Conservation (phyloP, 2,113 vertebrate species). For the Malaclemys terrapin region DNA sequence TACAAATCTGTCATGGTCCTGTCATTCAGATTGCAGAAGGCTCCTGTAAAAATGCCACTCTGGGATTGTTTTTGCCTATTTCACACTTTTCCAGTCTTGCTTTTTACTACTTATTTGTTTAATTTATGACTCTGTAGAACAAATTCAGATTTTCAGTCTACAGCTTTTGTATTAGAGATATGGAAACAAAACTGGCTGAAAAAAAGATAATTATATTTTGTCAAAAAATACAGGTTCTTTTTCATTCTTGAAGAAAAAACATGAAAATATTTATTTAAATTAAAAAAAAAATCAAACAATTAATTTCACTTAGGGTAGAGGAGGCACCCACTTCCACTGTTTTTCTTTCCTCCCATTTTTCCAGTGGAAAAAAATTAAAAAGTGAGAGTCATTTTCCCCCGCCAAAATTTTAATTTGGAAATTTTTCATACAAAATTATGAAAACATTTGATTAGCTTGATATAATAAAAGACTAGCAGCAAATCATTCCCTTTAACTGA, state of each 20-base stretch:
- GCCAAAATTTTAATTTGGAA: too few relatives aligned
- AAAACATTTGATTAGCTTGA: too few relatives aligned
- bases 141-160: not conserved
- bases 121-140: not conserved
- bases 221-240: not conserved
- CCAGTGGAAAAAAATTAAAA: too few relatives aligned
- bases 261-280: constrained; percentile 27
- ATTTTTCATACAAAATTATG: too few relatives aligned
- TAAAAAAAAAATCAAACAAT: not conserved
- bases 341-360: not conserved
- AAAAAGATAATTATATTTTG: not conserved
- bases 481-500: not conserved
- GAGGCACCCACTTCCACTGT: not conserved
- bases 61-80: not conserved
- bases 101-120: not conserved
- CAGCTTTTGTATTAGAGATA: not conserved
- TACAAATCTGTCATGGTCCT: not conserved
- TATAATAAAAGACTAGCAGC: too few relatives aligned
- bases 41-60: not conserved
- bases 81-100: not conserved
- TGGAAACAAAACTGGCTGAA: constrained; percentile 28
- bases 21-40: not conserved
- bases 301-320: not conserved
- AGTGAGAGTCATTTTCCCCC: too few relatives aligned
- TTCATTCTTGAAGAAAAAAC: not conserved